Conservation (phyloP, 2,888 invertebrate genomes). For the Sipha maydis region DNA sequence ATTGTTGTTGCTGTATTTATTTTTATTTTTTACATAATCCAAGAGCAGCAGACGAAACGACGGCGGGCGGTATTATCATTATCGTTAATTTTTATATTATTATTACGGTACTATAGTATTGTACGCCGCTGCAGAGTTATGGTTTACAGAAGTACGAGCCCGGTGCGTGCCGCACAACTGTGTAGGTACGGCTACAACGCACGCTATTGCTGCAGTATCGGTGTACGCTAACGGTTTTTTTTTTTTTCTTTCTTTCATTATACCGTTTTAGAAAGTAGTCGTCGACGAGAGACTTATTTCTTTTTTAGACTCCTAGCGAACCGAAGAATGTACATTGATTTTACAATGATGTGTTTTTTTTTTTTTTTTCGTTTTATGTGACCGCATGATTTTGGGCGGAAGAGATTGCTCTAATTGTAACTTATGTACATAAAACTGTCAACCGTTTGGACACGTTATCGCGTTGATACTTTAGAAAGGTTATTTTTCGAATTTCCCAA, state of each 20-base stretch:
- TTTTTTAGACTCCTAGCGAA: constrained; percentile 11
- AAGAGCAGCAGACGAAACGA: constrained; percentile 10
- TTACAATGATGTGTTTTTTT: background rate
- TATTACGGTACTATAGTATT: background rate
- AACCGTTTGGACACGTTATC: background rate
- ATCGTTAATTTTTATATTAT: background rate
- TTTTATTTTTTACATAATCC: background rate
- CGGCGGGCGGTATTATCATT: constrained; percentile 33
- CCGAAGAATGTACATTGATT: background rate
- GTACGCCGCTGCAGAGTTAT: background rate
- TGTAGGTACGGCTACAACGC: background rate
- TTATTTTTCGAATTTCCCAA: background rate
- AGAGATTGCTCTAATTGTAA: background rate
- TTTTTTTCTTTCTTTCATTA: background rate
- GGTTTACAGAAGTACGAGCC: background rate
- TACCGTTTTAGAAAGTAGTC: constrained; percentile 51
- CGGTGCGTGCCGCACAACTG: background rate
- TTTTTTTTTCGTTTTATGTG: background rate
- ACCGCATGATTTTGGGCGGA: background rate
- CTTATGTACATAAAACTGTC: background rate
- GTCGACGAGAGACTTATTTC: constrained; percentile 1
- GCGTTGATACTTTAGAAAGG: background rate
- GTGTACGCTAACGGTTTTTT: constrained; percentile 34
- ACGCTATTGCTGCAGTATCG: background rate
- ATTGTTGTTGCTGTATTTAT: background rate